Percentiles rank a stretch among this genome's conserved stretches.
These are phyloP conservation scores for Anoplius nigerrimus DNA, from an alignment of 2,888 invertebrate genomes.

Conservation along the genomic window DNA sequence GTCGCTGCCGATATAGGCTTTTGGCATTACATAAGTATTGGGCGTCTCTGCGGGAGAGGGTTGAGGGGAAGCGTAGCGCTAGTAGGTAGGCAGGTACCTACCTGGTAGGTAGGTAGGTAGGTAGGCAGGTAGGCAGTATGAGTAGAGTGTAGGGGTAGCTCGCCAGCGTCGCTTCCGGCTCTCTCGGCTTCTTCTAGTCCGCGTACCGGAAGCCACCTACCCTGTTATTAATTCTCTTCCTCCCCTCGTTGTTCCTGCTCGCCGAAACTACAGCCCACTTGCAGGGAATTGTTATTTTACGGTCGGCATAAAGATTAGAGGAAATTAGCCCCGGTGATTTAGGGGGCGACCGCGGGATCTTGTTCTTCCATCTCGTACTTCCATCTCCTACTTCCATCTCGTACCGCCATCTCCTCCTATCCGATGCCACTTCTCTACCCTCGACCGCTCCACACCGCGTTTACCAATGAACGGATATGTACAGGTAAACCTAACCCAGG, in stretches of 20 bases:
- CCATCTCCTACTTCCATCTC: conserved; percentile 13
- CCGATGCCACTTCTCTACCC: background rate
- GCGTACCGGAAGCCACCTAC: conserved; percentile 3
- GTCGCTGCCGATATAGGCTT: too few species aligned
- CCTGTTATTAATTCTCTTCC: conserved; percentile 13
- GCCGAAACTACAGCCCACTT: conserved; percentile 24
- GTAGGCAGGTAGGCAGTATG: too few species aligned
- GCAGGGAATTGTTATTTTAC: conserved; percentile 64
- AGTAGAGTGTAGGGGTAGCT: too few species aligned
- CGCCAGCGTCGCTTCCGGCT: background rate
- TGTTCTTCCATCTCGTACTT: conserved; percentile 36
- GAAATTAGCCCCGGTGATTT: conserved; percentile 66
- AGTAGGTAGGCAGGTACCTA: too few species aligned
- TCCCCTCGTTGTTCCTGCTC: too few species aligned
- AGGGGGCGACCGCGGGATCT: conserved; percentile 40
- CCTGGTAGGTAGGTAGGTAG: too few species aligned
- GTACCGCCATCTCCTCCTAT: background rate
- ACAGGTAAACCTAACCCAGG: background rate
- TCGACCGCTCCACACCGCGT: background rate
- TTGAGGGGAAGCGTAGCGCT: background rate
- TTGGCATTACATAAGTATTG: conserved; percentile 25
- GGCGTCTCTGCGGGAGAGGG: background rate
- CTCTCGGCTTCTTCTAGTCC: background rate
- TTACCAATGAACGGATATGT: background rate
- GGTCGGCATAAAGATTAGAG: conserved; percentile 64